These are phyloP conservation scores for Polylopha cassiicola DNA, from an alignment of 2,888 invertebrate species.

Conservation along the genomic window DNA sequence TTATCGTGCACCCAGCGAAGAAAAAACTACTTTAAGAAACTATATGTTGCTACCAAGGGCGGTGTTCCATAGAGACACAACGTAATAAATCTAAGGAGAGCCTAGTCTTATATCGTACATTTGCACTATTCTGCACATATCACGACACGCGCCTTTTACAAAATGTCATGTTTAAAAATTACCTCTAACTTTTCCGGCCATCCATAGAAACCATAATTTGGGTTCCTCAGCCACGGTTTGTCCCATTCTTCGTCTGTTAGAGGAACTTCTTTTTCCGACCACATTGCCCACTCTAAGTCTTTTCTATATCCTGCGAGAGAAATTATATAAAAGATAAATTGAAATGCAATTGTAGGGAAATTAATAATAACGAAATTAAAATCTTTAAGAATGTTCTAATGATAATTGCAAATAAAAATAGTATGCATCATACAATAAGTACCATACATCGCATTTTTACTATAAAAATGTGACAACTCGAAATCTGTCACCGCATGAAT, in stretches of 20 bases:
- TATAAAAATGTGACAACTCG: too few species aligned
- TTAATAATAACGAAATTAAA: background rate
- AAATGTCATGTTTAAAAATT: constrained; percentile 49
- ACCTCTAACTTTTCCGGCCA: constrained; percentile 78
- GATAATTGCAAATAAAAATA: too few species aligned
- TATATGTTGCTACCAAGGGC: too few species aligned
- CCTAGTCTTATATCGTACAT: background rate
- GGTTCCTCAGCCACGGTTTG: constrained; percentile 81
- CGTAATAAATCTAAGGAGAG: background rate
- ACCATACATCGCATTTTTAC: too few species aligned
- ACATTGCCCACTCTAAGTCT: constrained; percentile 86
- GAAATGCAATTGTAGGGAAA: background rate
- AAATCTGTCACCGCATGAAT: too few species aligned
- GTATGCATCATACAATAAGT: too few species aligned
- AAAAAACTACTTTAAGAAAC: too few species aligned
- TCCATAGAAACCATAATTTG: constrained; percentile 77
- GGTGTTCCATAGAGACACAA: background rate
- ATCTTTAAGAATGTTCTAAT: too few species aligned
- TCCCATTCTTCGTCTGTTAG: constrained; percentile 85
- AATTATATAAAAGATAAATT: background rate
- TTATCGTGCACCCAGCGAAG: too few species aligned
- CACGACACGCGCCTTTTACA: too few species aligned
- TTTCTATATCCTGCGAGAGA: constrained; percentile 73
- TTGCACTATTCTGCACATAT: too few species aligned
- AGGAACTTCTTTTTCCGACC: constrained; percentile 80